These are phyloP conservation scores for Natrix natrix DNA, from an alignment of 2,797 vertebrate genomes.

Conservation along the genomic window DNA sequence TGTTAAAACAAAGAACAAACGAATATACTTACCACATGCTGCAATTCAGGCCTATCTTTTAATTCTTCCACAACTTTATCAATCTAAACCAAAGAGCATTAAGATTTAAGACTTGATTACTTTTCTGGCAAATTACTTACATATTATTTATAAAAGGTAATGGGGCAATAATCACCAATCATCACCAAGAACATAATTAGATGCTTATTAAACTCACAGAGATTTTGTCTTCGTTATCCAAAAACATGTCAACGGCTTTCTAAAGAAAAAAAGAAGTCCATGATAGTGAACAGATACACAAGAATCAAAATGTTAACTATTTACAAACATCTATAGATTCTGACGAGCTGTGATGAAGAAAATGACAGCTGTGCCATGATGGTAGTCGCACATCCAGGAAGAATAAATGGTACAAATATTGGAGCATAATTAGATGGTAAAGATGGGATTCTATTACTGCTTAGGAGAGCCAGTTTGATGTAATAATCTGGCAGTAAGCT, in stretches of 20 bases:
- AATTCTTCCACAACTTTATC: slow-evolving; percentile 94
- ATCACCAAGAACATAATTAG: background rate
- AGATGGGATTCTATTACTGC: background rate
- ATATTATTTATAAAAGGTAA: background rate
- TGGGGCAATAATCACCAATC: background rate
- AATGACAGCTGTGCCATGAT: background rate
- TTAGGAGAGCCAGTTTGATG: background rate
- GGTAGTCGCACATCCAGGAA: background rate
- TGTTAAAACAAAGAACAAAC: background rate
- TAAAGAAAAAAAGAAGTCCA: slow-evolving; percentile 60
- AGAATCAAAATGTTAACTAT: background rate
- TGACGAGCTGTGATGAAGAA: background rate
- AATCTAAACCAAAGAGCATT: slow-evolving; percentile 74
- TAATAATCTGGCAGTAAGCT: background rate
- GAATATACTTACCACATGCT: slow-evolving; percentile 84
- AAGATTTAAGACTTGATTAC: slow-evolving; percentile 6
- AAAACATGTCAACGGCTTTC: slow-evolving; percentile 99
- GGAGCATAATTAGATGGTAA: background rate
- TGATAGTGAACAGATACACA: background rate
- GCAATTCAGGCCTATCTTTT: slow-evolving; percentile 86
- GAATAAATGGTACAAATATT: background rate
- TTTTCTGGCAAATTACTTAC: background rate
- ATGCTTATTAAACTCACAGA: slow-evolving; percentile 78
- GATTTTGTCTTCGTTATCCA: slow-evolving; percentile 99
- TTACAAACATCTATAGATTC: background rate